Base-by-base conservation (phyloP, 2,113 vertebrate genomes). In the Notarius lentiginosus region DNA sequence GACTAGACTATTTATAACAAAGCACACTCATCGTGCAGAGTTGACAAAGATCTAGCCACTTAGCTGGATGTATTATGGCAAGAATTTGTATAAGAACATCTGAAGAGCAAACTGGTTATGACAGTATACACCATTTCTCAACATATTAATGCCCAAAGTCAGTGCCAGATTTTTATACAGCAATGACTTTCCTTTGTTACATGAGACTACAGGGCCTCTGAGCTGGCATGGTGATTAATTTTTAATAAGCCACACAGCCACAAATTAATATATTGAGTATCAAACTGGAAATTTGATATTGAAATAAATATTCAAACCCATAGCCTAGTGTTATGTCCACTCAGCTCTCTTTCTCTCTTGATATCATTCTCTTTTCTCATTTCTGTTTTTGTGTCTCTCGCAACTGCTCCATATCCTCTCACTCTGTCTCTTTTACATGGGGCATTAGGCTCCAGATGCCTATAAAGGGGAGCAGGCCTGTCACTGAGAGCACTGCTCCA, bases 381-480 rank as follows among this genome's bases (percentile, higher is more conserved):
- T 30, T 87, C 51, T 72, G 2, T 66, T 68, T 56, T 17, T 80
- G 53, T 49, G 51, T 49, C 49, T 58, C 11, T 66, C 56, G n/a
- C 14, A 84, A 84, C 82, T 61, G 18, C 12, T 30, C 18, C 22
- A 47, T 68, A 41, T 66, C 12, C 66, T 72, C 27, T 47, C n/a
- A 5, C 30, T 72, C 49, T 80, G 41, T 86, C 34, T 49, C 27
- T 81, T 60, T 82, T 73, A 79, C 63, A 82, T 41, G 70, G 63
- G 76, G 81, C 70, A 80, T 47, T 75, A 41, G 18, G 18, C 34
- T 88, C 56, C 87, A 83, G 87, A 90, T 87, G 65, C 41, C 85
- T 86, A 86, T 65, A 66, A 66, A 83, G 82, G 41, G 34, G 79
- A 86, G 66, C 75, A 86, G 55, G 76, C 83, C 88, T 89, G 85